Percentiles rank a stretch among this genome's conserved stretches.
These are phyloP conservation scores for Aricia agestis DNA, from an alignment of 1,140 invertebrate species.

Conservation along the genomic window DNA sequence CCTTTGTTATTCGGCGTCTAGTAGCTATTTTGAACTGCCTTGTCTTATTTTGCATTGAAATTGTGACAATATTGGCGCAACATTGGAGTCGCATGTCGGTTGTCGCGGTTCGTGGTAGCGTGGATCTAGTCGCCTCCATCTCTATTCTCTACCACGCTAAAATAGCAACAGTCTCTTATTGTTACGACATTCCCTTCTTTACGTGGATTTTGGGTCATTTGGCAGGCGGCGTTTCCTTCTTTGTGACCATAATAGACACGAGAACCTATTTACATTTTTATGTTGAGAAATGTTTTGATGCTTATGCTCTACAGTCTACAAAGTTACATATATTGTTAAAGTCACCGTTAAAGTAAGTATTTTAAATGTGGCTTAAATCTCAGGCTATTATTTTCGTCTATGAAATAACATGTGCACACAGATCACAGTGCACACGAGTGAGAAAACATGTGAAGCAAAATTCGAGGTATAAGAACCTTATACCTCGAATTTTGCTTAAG, in stretches of 20 bases:
- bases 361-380: not conserved
- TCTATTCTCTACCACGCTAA: not conserved
- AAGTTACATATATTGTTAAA: too few relatives aligned
- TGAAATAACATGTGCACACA: too few relatives aligned
- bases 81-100: not conserved
- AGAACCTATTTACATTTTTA: conserved; percentile 8
- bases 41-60: too few relatives aligned
- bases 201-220: conserved; percentile 3
- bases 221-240: conserved; percentile 7
- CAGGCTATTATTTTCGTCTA: too few relatives aligned
- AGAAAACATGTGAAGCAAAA: too few relatives aligned
- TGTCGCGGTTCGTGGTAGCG: not conserved
- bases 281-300: not conserved
- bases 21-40: too few relatives aligned
- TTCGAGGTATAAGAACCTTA: too few relatives aligned
- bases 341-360: too few relatives aligned
- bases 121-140: conserved; percentile 7
- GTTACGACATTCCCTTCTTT: conserved; percentile 14
- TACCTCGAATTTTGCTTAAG: too few relatives aligned
- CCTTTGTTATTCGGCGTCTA: too few relatives aligned
- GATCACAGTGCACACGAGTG: too few relatives aligned
- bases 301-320: not conserved
- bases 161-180: conserved; percentile 12
- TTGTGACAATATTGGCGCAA: too few relatives aligned
- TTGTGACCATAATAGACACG: conserved; percentile 5